Percentiles rank a stretch among this genome's conserved stretches.
phyloP scores from a whole-genome alignment of 2,888 invertebrate species.

The Cerastoderma edule region DNA sequence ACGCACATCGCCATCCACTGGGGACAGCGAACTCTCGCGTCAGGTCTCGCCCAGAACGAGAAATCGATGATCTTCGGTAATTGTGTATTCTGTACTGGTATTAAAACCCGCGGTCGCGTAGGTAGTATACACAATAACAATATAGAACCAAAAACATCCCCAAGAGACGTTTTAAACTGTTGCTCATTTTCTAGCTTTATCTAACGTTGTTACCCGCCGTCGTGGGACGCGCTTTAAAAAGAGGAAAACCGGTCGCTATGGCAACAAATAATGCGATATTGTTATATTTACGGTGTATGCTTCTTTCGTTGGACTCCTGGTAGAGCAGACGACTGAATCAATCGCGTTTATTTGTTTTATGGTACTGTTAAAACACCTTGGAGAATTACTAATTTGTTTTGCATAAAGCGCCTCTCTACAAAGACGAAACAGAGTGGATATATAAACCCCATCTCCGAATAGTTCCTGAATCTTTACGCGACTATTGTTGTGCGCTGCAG shows the following conservation, averaged over 20 bases:
- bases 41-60: neutral
- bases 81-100: conserved; percentile 29
- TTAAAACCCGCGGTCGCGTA: conserved; percentile 24
- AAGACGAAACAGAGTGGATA: conserved; percentile 13
- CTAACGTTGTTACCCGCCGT: conserved; percentile 40
- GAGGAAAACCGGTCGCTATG: conserved; percentile 42
- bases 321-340: conserved; percentile 15
- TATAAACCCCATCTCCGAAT: too few species aligned
- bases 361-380: conserved; percentile 24
- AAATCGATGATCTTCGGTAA: conserved; percentile 45
- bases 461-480: too few species aligned
- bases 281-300: conserved; percentile 20
- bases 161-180: conserved; percentile 50
- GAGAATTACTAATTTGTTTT: conserved; percentile 27
- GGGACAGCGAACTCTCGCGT: conserved; percentile 1
- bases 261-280: conserved; percentile 47
- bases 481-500: too few species aligned
- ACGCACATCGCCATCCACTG: neutral
- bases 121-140: conserved; percentile 38
- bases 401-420: conserved; percentile 1
- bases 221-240: conserved; percentile 49
- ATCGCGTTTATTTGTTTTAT: conserved; percentile 23
- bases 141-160: conserved; percentile 37
- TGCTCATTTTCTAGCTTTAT: conserved; percentile 58
- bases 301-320: conserved; percentile 9